Evolutionary conservation across 2,797 vertebrate genomes (phyloP).

Genomic region (Corythornis leucogaster): DNA sequence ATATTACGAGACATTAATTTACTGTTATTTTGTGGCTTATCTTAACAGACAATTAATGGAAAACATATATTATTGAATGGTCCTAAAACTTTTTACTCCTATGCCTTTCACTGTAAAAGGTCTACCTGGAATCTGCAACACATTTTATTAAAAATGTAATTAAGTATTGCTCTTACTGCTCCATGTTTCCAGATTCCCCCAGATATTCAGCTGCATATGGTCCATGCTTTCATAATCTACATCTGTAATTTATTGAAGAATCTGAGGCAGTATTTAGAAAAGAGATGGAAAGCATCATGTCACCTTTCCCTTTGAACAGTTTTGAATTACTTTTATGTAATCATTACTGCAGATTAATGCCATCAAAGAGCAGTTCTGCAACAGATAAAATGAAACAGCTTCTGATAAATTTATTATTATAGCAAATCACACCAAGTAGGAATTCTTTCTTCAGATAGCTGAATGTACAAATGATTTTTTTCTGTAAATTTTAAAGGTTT

Average conservation of each 20-base stretch:
- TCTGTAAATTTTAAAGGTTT: conserved; percentile 51
- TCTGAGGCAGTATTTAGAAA: conserved; percentile 38
- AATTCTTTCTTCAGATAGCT: conserved; percentile 48
- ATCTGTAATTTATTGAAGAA: conserved; percentile 27
- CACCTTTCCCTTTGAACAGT: conserved; percentile 40
- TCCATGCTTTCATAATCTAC: background rate
- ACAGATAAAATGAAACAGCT: conserved; percentile 67
- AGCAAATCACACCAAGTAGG: conserved; percentile 51
- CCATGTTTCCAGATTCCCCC: background rate
- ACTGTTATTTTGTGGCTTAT: background rate
- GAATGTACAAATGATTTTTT: conserved; percentile 49
- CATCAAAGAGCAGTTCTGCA: conserved; percentile 69
- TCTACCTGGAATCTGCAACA: background rate
- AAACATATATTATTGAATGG: background rate
- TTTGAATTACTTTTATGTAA: conserved; percentile 65
- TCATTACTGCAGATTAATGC: conserved; percentile 74
- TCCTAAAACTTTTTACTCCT: background rate
- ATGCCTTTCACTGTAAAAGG: background rate
- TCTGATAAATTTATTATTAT: conserved; percentile 74
- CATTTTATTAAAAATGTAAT: background rate
- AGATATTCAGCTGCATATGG: conserved; percentile 11
- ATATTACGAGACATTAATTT: background rate
- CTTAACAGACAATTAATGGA: background rate
- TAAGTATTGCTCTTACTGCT: background rate
- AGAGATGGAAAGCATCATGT: conserved; percentile 38